A percentile compares a stretch with the other conserved stretches of the same genome.
Evolutionary conservation across 2,797 vertebrate genomes (phyloP).

Genomic region (Intellagama lesueurii): DNA sequence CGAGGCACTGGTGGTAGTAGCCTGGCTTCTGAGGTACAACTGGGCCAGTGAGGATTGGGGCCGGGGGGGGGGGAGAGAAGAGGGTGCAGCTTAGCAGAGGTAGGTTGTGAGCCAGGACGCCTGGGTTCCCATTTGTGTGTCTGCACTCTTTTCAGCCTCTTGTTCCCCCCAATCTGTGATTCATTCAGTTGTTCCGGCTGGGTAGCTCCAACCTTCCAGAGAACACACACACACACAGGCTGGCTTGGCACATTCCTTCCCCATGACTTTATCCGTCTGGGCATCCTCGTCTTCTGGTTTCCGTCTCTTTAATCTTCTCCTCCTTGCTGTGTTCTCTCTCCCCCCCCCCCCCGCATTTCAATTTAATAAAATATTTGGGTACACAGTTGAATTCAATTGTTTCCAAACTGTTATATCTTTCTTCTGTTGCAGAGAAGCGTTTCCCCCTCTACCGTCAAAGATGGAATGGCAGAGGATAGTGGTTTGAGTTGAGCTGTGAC

Average conservation of each 20-base stretch:
- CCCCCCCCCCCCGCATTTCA: neutral
- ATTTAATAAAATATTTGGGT: neutral
- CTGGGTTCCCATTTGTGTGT: neutral
- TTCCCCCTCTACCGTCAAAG: neutral
- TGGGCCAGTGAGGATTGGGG: too few species aligned
- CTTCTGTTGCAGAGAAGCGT: neutral
- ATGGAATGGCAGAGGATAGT: too few species aligned
- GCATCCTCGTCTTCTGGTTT: slow-evolving; percentile 7
- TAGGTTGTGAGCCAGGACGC: neutral
- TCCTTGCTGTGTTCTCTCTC: neutral
- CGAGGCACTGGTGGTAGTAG: neutral
- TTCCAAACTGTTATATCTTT: neutral
- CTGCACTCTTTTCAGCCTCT: neutral
- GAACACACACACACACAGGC: neutral
- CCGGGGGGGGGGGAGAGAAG: neutral
- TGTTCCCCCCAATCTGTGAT: slow-evolving; percentile 10
- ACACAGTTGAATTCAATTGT: neutral
- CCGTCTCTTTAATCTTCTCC: slow-evolving; percentile 39
- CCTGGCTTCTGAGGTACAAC: neutral
- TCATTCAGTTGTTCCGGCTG: slow-evolving; percentile 36
- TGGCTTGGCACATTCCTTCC: slow-evolving; percentile 26
- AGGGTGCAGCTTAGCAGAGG: too few species aligned
- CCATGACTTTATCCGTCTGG: slow-evolving; percentile 27
- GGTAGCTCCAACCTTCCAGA: neutral
- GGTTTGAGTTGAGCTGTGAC: too few species aligned